Percentiles rank a stretch among this genome's conserved stretches.
Conservation (phyloP, 2,888 invertebrate species). For the Caenorhabditis uteleia region DNA sequence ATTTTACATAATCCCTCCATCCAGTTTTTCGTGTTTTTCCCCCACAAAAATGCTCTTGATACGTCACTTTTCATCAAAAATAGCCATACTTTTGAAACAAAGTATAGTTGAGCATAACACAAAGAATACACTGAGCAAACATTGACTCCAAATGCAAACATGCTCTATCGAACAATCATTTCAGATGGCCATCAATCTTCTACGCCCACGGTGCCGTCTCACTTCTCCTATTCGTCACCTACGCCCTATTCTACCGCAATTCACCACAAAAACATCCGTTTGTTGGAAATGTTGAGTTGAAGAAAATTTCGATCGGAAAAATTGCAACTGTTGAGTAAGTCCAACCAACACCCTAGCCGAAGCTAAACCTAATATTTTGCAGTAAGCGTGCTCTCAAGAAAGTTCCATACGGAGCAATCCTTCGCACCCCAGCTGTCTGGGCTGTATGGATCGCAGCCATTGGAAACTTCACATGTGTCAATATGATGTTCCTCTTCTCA, state of each 20-base stretch:
- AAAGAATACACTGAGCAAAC: conserved; percentile 11
- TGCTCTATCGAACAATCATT: not conserved
- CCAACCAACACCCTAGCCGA: not conserved
- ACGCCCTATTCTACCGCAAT: conserved; percentile 65
- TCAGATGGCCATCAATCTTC: conserved; percentile 65
- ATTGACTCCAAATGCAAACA: conserved; percentile 8
- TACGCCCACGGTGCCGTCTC: conserved; percentile 64
- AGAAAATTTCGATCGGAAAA: conserved; percentile 67
- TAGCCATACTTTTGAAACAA: no score
- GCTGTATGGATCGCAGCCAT: conserved; percentile 68
- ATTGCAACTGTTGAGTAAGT: conserved; percentile 49
- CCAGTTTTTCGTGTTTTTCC: not conserved
- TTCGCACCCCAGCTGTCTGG: conserved; percentile 65
- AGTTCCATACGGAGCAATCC: conserved; percentile 61
- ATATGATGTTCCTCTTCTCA: conserved; percentile 68
- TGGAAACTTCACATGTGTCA: conserved; percentile 67
- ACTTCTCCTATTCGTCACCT: conserved; percentile 59
- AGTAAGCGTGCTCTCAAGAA: conserved; percentile 58
- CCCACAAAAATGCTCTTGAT: no score
- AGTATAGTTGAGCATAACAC: no score
- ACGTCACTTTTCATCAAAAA: no score
- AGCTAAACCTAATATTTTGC: conserved; percentile 13
- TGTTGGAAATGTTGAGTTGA: conserved; percentile 64
- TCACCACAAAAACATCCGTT: conserved; percentile 64
- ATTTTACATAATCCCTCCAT: no score